Base-by-base conservation (phyloP, 2,888 invertebrate genomes). In the Horisme vitalbata region DNA sequence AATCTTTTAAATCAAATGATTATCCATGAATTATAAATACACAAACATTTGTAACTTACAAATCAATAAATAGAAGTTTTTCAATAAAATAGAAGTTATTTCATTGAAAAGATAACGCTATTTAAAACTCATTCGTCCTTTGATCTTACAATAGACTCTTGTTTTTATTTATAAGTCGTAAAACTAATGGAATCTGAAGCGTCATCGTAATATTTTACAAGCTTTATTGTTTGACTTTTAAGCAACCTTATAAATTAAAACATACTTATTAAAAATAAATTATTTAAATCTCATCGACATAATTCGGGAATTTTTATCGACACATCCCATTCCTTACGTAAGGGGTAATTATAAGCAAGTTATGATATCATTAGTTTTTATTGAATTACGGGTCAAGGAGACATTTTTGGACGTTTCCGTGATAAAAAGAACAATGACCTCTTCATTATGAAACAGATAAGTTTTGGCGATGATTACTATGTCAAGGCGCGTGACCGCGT, bases 351-450 rank as follows among this genome's bases (percentile, higher is more conserved):
- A n/a, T n/a, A n/a, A n/a, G n/a, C 30, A 4, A n/a, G 7, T 21
- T 21, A 30, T 30, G 21, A 45, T 24, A 1, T 23, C n/a, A 39
- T 10, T 9, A 23, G n/a, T 34, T 5, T 36, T 27, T 32, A 20
- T 36, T 9, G 35, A 39, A 15, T 15, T 14, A 24, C 18, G 20
- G 55, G 57, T 66, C 70, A 69, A 65, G 66, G 61, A 15, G 35
- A 35, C 11, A 24, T 54, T 53, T 52, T 26, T 12, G 27, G 37
- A 41, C 33, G 45, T 61, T 67, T 70, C 64, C 63, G 52, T 47
- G 60, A 57, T 63, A 45, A 48, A 37, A n/a, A 38, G 52, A 49
- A 70, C 65, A 70, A 52, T 57, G 65, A 69, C 56, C 63, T 48
- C 35, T 38, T 41, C 63, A 43, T 62, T 27, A 28, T 32, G 45